These are phyloP conservation scores for Stercorarius parasiticus DNA, from an alignment of 2,113 vertebrate genomes.

Conservation along the genomic window DNA sequence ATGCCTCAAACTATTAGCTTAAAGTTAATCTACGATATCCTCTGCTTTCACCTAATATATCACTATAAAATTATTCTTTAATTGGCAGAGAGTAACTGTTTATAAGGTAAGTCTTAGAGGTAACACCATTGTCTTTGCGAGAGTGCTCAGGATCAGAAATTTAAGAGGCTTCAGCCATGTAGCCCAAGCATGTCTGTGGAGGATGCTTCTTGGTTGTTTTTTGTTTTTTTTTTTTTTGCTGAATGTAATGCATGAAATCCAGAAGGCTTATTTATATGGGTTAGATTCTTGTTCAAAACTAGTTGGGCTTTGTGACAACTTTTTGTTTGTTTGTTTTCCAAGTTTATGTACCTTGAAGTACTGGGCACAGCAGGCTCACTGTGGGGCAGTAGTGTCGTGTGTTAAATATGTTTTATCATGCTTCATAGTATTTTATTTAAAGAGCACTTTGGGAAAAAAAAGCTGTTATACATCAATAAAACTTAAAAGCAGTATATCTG, in stretches of 20 bases:
- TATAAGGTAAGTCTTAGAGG: slow-evolving; percentile 85
- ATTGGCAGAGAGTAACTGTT: slow-evolving; percentile 81
- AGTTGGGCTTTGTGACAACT: slow-evolving; percentile 40
- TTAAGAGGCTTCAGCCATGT: slow-evolving; percentile 31
- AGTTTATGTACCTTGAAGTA: not conserved
- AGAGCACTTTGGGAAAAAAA: not conserved
- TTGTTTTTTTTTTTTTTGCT: slow-evolving; percentile 19
- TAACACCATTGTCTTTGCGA: slow-evolving; percentile 57
- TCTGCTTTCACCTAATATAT: slow-evolving; percentile 42
- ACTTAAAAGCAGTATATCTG: not conserved
- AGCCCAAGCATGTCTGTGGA: slow-evolving; percentile 48
- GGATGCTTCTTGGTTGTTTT: not conserved
- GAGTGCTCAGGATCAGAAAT: slow-evolving; percentile 55
- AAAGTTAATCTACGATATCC: not conserved
- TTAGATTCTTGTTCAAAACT: slow-evolving; percentile 30
- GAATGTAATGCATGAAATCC: slow-evolving; percentile 70
- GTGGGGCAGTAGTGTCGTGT: not conserved
- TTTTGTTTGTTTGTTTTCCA: slow-evolving; percentile 30
- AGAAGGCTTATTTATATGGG: slow-evolving; percentile 1
- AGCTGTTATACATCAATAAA: not conserved
- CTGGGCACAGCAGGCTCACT: not conserved
- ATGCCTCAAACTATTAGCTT: not conserved
- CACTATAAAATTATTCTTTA: slow-evolving; percentile 80
- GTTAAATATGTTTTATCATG: not conserved
- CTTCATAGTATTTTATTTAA: slow-evolving; percentile 12